Conservation (phyloP, 2,888 invertebrate species). For the Fabriciana adippe region DNA sequence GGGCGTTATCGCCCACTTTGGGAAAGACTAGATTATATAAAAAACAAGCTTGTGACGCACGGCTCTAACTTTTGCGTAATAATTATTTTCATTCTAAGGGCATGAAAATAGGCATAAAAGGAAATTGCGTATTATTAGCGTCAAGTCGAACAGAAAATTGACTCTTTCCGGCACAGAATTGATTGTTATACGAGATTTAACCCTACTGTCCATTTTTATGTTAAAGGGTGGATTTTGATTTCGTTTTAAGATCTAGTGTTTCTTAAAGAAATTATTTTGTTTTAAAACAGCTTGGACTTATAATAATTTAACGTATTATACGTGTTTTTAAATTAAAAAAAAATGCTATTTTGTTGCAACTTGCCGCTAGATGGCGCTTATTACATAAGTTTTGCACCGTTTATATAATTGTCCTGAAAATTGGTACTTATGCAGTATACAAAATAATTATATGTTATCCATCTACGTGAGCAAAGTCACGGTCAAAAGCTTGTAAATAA, state of each 20-base stretch:
- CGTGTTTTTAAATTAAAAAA: no score
- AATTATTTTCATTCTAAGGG: conserved; percentile 12
- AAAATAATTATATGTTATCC: no score
- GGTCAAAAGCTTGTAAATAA: not conserved
- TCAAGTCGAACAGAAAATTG: conserved; percentile 19
- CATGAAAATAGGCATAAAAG: conserved; percentile 19
- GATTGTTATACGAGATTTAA: conserved; percentile 18
- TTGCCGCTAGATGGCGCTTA: no score
- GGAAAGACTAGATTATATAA: no score
- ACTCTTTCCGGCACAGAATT: conserved; percentile 13
- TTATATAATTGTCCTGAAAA: no score
- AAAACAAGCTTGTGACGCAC: not conserved
- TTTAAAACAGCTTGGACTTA: not conserved
- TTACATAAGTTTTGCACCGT: no score
- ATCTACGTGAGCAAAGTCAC: no score
- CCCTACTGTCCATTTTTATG: not conserved
- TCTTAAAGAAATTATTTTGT: not conserved
- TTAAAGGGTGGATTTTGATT: not conserved
- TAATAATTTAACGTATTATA: no score
- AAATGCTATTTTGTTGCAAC: no score
- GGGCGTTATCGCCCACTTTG: no score
- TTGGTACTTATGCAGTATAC: no score
- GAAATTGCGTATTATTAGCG: conserved; percentile 19
- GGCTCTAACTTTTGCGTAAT: conserved; percentile 1
- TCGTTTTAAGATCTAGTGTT: not conserved